phyloP scores from a whole-genome alignment of 2,113 vertebrate genomes.

The Strigops habroptila region DNA sequence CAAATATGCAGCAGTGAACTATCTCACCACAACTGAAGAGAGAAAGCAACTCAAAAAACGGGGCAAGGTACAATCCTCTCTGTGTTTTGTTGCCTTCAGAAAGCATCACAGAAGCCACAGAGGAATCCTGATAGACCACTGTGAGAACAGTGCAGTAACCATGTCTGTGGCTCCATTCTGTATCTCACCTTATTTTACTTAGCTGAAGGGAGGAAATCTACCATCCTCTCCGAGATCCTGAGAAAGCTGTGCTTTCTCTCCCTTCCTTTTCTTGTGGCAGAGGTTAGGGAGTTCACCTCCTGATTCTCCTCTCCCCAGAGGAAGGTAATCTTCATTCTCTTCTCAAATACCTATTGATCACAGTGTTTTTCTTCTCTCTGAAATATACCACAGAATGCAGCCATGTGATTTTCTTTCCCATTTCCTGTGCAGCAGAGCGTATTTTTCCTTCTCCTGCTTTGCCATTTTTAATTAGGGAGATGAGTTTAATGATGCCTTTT shows the following conservation, averaged over 20 bases:
- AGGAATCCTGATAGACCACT: neutral
- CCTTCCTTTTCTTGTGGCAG: neutral
- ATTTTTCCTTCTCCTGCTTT: neutral
- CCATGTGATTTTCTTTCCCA: neutral
- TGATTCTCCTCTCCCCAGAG: neutral
- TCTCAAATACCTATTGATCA: neutral
- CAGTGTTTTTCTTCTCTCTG: neutral
- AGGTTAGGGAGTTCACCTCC: neutral
- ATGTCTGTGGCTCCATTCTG: neutral
- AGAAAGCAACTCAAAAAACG: conserved; percentile 62
- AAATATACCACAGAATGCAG: neutral
- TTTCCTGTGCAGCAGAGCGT: neutral
- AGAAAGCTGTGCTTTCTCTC: neutral
- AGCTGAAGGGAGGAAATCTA: neutral
- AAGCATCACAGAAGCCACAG: neutral
- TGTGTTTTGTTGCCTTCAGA: conserved; percentile 14
- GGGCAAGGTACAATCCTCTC: conserved; percentile 65
- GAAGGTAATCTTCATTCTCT: neutral
- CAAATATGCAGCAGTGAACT: conserved; percentile 89
- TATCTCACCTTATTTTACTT: neutral
- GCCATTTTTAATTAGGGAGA: neutral
- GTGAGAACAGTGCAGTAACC: neutral
- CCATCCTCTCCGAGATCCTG: neutral
- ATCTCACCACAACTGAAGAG: conserved; percentile 88
- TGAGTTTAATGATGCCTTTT: neutral